A percentile compares a stretch with the other conserved stretches of the same genome.
These are phyloP conservation scores for Euleptes europaea DNA, from an alignment of 2,113 vertebrate genomes.

Conservation along the genomic window DNA sequence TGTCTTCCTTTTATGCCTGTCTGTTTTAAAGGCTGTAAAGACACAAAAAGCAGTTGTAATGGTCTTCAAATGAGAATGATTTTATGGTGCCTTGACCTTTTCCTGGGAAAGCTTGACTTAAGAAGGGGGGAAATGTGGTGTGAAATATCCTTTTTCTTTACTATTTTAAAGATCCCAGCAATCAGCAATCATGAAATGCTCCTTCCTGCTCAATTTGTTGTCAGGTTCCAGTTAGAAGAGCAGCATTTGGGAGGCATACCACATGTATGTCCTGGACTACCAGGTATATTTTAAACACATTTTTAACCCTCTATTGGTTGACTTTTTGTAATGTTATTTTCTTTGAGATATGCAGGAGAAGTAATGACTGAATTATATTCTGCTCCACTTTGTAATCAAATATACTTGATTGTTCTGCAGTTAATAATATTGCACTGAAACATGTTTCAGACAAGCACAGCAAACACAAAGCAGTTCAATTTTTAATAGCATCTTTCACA, in stretches of 20 bases:
- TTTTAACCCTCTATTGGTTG: constrained; percentile 12
- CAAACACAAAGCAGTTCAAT: constrained; percentile 1
- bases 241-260: constrained; percentile 37
- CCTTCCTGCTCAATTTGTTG: constrained; percentile 43
- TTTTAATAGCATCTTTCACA: constrained; percentile 21
- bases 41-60: constrained; percentile 33
- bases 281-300: not conserved
- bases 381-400: constrained; percentile 16
- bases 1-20: accelerated
- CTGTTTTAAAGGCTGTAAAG: constrained; percentile 16
- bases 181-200: constrained; percentile 30
- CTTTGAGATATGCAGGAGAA: constrained; percentile 21
- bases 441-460: constrained; percentile 20
- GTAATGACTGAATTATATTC: constrained; percentile 1
- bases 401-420: constrained; percentile 8
- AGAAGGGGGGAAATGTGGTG: constrained; percentile 29
- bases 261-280: not conserved
- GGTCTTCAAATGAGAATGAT: constrained; percentile 56
- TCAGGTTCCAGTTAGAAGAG: constrained; percentile 34
- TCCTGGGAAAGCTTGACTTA: constrained; percentile 41
- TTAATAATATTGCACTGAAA: constrained; percentile 15
- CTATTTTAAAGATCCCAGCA: constrained; percentile 45
- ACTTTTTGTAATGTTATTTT: not conserved
- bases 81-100: constrained; percentile 65
- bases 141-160: constrained; percentile 30